phyloP scores from a whole-genome alignment of 2,113 vertebrate species.

The Neopipo cinnamomea region DNA sequence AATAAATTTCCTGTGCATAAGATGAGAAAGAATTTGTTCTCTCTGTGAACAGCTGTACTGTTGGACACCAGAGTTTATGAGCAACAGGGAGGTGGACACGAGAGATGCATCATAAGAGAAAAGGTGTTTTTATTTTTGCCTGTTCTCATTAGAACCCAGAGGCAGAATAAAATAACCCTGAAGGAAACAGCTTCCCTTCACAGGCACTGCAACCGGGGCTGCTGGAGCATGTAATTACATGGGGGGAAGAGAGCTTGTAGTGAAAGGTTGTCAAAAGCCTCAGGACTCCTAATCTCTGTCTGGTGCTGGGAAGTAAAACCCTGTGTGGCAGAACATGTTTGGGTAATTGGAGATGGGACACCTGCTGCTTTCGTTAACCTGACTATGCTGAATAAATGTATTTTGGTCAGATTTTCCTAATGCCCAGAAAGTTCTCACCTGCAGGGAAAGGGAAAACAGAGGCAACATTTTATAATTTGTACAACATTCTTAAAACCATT shows the following conservation, averaged over 20 bases:
- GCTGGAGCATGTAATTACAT: slow-evolving; percentile 44
- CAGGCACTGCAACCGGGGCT: background rate
- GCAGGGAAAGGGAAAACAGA: background rate
- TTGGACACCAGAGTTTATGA: background rate
- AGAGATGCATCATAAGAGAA: background rate
- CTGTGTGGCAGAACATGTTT: slow-evolving; percentile 16
- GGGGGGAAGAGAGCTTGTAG: background rate
- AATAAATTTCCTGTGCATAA: background rate
- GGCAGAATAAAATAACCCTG: background rate
- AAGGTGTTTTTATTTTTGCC: background rate
- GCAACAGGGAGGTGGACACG: background rate
- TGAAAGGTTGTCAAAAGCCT: slow-evolving; percentile 44
- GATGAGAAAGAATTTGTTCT: background rate
- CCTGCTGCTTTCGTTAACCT: background rate
- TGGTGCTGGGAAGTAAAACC: background rate
- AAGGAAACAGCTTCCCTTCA: slow-evolving; percentile 25
- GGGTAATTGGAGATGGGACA: slow-evolving; percentile 31
- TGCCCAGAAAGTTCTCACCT: background rate
- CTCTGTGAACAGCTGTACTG: background rate
- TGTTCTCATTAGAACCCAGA: background rate
- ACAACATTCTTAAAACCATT: background rate
- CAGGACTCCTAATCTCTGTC: slow-evolving; percentile 21
- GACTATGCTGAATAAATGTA: background rate
- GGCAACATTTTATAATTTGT: background rate
- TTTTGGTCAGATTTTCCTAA: background rate